Evolutionary conservation across 2,888 invertebrate genomes (phyloP).

Genomic region (Plagodis pulveraria): DNA sequence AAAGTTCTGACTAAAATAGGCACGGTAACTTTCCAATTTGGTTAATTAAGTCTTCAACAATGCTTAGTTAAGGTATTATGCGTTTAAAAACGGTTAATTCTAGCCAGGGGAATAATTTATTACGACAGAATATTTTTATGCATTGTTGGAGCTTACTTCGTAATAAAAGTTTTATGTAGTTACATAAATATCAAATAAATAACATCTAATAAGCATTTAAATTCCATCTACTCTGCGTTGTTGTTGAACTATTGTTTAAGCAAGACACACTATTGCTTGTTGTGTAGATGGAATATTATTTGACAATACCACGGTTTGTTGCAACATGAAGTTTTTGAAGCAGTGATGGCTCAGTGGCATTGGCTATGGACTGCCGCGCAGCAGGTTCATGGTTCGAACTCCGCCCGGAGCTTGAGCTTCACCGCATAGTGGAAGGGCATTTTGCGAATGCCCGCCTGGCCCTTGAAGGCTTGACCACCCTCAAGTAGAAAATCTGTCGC

Average conservation of each 20-base stretch:
- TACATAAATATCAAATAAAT: neutral
- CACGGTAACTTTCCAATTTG: constrained; percentile 25
- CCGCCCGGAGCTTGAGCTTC: too few species aligned
- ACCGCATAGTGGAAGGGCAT: too few species aligned
- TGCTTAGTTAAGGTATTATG: constrained; percentile 4
- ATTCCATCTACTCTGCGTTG: neutral
- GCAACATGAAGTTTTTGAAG: too few species aligned
- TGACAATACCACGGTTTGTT: neutral
- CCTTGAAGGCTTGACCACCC: too few species aligned
- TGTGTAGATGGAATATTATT: too few species aligned
- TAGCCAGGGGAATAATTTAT: neutral
- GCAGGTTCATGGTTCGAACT: too few species aligned
- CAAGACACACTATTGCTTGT: too few species aligned
- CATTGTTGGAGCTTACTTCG: neutral
- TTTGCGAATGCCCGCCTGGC: too few species aligned
- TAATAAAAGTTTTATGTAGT: neutral
- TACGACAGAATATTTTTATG: constrained; percentile 1
- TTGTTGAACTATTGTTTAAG: too few species aligned
- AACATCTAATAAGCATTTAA: neutral
- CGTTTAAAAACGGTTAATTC: constrained; percentile 1
- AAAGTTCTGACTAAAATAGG: constrained; percentile 10
- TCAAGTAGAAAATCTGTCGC: too few species aligned
- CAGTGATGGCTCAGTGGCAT: too few species aligned
- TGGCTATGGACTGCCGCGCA: too few species aligned
- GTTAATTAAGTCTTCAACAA: constrained; percentile 21